Evolutionary conservation across 2,113 vertebrate genomes (phyloP).

Genomic region (Psilopsiagon aurifrons): DNA sequence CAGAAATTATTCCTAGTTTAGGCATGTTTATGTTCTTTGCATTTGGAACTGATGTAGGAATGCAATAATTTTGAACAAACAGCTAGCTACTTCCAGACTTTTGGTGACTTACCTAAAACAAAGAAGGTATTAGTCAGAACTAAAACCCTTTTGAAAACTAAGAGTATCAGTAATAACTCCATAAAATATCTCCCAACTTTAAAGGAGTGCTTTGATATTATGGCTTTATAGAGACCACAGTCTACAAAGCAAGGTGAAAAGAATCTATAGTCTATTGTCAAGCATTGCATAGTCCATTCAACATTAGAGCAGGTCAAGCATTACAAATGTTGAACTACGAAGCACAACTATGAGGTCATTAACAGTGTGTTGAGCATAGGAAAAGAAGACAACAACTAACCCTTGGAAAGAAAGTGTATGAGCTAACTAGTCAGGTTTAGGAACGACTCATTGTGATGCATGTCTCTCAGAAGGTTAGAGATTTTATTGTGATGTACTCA

Average conservation of each 20-base stretch:
- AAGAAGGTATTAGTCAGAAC: not conserved
- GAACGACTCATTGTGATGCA: slow-evolving; percentile 3
- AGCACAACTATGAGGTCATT: slow-evolving; percentile 30
- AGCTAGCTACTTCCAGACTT: not conserved
- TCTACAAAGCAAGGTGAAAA: slow-evolving; percentile 46
- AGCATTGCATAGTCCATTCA: slow-evolving; percentile 5
- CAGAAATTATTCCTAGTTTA: not conserved
- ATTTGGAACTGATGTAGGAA: not conserved
- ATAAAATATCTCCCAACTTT: slow-evolving; percentile 1
- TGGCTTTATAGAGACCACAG: slow-evolving; percentile 30
- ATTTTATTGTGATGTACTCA: not conserved
- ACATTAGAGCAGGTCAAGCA: not conserved
- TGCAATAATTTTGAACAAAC: not conserved
- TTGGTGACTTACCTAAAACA: not conserved
- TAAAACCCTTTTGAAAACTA: not conserved
- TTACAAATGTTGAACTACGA: slow-evolving; percentile 52
- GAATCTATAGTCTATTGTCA: slow-evolving; percentile 10
- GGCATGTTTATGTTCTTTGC: not conserved
- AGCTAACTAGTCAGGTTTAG: slow-evolving; percentile 43
- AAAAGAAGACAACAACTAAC: slow-evolving; percentile 42
- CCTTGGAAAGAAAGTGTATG: slow-evolving; percentile 15
- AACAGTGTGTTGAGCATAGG: slow-evolving; percentile 20
- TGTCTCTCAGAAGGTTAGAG: not conserved
- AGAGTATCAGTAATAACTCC: not conserved
- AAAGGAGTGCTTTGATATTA: slow-evolving; percentile 23